Conservation (phyloP, 1,140 invertebrate species). For the Cheumatopsyche charites region DNA sequence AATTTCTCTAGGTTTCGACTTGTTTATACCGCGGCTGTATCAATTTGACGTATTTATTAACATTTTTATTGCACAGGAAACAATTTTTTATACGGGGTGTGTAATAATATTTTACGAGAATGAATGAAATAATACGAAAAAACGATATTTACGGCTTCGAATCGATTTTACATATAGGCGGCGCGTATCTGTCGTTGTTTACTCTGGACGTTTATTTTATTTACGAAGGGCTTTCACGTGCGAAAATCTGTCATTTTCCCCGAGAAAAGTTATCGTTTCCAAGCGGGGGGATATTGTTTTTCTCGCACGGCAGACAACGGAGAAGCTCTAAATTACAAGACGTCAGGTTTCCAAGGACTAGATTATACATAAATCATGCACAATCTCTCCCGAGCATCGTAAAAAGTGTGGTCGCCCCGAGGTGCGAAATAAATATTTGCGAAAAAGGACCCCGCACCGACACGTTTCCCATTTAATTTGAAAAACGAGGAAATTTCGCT, state of each 20-base stretch:
- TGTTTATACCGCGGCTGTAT: background rate
- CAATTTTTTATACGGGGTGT: background rate
- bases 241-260: constrained; percentile 17
- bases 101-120: background rate
- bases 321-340: constrained; percentile 25
- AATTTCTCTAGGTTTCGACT: background rate
- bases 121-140: background rate
- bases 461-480: too few species aligned
- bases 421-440: constrained; percentile 41
- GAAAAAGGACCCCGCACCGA: background rate
- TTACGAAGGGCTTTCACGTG: constrained; percentile 14
- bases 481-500: too few species aligned
- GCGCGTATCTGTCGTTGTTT: background rate
- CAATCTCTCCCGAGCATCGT: constrained; percentile 34
- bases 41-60: constrained; percentile 24
- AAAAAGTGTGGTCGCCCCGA: constrained; percentile 32
- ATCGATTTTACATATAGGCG: background rate
- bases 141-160: constrained; percentile 1
- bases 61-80: constrained; percentile 23
- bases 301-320: constrained; percentile 6
- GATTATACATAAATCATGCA: constrained; percentile 37
- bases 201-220: background rate
- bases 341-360: constrained; percentile 33
- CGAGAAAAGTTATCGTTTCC: constrained; percentile 18
- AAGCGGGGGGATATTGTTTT: constrained; percentile 22